These are phyloP conservation scores for Kradibia gibbosae DNA, from an alignment of 1,140 invertebrate species.

Conservation along the genomic window DNA sequence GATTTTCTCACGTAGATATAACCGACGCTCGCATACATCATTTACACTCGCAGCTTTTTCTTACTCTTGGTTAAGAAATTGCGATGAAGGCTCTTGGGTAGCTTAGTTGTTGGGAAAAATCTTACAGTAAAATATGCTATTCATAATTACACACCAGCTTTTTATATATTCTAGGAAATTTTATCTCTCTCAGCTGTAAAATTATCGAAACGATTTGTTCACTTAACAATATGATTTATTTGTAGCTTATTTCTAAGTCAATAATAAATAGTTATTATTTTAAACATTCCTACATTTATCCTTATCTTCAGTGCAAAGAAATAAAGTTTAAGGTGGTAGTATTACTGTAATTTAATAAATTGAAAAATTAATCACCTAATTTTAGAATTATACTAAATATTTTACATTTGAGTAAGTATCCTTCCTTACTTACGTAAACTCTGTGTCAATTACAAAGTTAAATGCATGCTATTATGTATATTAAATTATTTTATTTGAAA, in stretches of 20 bases:
- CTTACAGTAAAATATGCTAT: neutral
- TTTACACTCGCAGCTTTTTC: neutral
- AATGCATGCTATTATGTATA: no score
- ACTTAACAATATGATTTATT: neutral
- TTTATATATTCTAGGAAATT: neutral
- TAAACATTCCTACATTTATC: neutral
- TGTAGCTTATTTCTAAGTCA: neutral
- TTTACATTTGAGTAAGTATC: no score
- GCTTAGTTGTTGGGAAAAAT: neutral
- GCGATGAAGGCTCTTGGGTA: neutral
- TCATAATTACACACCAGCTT: neutral
- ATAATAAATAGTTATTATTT: neutral
- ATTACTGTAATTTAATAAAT: no score
- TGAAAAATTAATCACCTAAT: no score
- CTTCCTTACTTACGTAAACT: no score
- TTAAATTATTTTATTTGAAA: no score
- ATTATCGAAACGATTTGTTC: neutral
- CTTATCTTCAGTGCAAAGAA: no score
- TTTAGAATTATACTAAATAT: no score
- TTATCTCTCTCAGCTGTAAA: neutral
- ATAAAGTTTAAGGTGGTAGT: no score
- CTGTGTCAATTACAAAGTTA: no score
- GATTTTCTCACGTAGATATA: constrained; percentile 19
- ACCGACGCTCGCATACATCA: neutral
- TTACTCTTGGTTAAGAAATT: neutral